A percentile compares a stretch with the other conserved stretches of the same genome.
Evolutionary conservation across 2,113 vertebrate genomes (phyloP).

Genomic region (Xerus inauris): DNA sequence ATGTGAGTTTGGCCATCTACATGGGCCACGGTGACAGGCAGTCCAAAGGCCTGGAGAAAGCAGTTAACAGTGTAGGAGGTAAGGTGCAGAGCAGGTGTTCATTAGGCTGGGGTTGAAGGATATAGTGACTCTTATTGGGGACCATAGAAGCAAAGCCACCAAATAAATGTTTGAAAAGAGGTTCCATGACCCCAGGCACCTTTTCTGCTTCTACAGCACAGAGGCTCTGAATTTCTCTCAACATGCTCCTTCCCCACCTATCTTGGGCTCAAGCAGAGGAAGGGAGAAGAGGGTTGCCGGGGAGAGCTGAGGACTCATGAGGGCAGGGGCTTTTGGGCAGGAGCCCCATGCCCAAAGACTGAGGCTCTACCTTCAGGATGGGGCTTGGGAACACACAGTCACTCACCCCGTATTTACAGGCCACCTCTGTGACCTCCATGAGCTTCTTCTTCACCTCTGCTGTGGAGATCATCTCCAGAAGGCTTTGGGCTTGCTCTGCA

Average conservation of each 20-base stretch:
- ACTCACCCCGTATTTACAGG: slow-evolving; percentile 90
- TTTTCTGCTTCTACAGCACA: neutral
- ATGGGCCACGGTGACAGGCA: slow-evolving; percentile 91
- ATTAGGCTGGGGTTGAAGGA: neutral
- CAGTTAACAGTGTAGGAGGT: slow-evolving; percentile 14
- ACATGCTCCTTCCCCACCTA: neutral
- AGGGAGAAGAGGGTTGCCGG: neutral
- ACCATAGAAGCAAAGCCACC: neutral
- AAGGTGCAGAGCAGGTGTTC: neutral
- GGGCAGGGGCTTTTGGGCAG: neutral
- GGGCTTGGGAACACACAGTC: neutral
- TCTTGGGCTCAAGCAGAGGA: slow-evolving; percentile 1
- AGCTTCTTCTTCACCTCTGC: slow-evolving; percentile 91
- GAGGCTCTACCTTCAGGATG: neutral
- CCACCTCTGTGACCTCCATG: slow-evolving; percentile 88
- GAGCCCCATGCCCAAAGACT: neutral
- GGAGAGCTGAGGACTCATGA: neutral
- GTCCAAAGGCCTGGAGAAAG: slow-evolving; percentile 91
- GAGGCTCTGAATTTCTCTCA: neutral
- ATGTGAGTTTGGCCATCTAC: slow-evolving; percentile 87
- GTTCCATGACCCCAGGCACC: no score
- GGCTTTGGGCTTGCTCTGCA: slow-evolving; percentile 81
- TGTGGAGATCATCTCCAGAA: slow-evolving; percentile 84
- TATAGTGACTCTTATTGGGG: neutral
- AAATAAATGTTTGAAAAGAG: neutral